Percentiles rank a stretch among this genome's conserved stretches.
Evolutionary conservation across 1,140 invertebrate genomes (phyloP).

Genomic region (Trypoxylus dichotomus): DNA sequence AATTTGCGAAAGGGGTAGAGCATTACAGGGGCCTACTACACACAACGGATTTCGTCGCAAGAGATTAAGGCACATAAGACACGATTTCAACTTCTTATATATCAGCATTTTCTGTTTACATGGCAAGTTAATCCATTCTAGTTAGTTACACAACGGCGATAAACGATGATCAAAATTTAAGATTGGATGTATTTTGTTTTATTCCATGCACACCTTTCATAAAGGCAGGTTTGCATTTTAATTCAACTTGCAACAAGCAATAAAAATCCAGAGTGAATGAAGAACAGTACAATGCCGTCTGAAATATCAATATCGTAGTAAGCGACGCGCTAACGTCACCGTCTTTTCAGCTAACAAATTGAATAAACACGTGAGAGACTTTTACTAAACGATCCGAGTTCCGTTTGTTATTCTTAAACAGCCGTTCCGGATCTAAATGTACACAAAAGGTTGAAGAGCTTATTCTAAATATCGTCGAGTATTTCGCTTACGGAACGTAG

Average conservation of each 20-base stretch:
- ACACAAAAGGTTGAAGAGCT: neutral
- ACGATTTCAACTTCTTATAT: too few species aligned
- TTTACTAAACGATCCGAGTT: neutral
- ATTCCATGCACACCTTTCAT: too few species aligned
- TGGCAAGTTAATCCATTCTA: too few species aligned
- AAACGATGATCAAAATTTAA: too few species aligned
- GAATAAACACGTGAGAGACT: constrained; percentile 17
- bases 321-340: neutral
- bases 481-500: neutral
- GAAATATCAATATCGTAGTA: constrained; percentile 13
- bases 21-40: too few species aligned
- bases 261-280: neutral
- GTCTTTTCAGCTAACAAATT: constrained; percentile 12
- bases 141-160: too few species aligned
- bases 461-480: constrained; percentile 3
- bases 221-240: neutral
- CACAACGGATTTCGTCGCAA: too few species aligned
- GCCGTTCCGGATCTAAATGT: neutral
- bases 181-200: too few species aligned
- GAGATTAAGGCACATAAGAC: too few species aligned
- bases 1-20: too few species aligned
- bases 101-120: too few species aligned
- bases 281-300: neutral
- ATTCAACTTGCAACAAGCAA: neutral
- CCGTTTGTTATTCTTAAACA: neutral